phyloP scores from a whole-genome alignment of 2,797 vertebrate genomes.

The Argya squamiceps region DNA sequence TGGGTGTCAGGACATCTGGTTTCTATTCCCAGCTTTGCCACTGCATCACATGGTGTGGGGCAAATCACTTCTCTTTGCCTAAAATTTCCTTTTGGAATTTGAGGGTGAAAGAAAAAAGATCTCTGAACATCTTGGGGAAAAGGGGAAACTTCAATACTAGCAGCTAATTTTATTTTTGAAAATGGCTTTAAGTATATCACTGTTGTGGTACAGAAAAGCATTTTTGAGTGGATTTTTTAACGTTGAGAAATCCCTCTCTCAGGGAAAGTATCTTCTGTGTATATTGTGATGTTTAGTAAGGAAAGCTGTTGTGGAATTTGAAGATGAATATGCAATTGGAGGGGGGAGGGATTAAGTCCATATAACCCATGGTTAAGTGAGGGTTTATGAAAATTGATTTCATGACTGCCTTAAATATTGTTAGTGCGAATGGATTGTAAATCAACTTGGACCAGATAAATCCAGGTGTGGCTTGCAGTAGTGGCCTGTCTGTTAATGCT shows the following conservation, averaged over 20 bases:
- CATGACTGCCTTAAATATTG: background rate
- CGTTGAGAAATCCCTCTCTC: background rate
- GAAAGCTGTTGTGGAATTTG: background rate
- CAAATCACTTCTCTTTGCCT: slow-evolving; percentile 6
- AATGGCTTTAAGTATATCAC: background rate
- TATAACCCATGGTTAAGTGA: background rate
- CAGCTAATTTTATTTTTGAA: background rate
- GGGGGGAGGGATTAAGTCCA: background rate
- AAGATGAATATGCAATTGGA: background rate
- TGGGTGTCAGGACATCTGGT: slow-evolving; percentile 63
- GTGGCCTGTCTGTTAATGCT: background rate
- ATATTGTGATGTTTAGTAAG: background rate
- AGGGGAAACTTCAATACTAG: background rate
- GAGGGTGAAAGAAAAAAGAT: background rate
- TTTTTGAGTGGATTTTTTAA: background rate
- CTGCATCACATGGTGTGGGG: background rate
- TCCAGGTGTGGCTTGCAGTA: background rate
- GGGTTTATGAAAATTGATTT: background rate
- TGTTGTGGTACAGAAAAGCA: background rate
- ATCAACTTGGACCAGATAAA: background rate
- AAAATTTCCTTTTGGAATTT: slow-evolving; percentile 9
- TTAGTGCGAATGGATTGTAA: background rate
- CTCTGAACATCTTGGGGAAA: background rate
- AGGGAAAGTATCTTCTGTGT: background rate
- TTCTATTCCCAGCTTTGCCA: slow-evolving; percentile 56